Evolutionary conservation across 2,797 vertebrate genomes (phyloP).

Genomic region (Novumbra hubbsi): DNA sequence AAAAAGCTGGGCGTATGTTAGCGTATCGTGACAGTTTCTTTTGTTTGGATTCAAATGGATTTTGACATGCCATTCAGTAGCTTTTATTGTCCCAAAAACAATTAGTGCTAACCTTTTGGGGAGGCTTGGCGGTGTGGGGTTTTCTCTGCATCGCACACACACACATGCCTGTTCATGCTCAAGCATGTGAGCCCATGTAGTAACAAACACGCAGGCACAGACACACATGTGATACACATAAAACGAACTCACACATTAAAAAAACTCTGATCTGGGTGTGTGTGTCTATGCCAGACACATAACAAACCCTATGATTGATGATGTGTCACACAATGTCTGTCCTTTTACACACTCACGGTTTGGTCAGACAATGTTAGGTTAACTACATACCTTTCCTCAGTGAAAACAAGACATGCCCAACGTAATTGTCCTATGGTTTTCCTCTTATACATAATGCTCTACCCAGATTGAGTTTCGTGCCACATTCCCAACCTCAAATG

Average conservation of each 20-base stretch:
- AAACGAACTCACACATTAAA: too few relatives aligned
- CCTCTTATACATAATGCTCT: background rate
- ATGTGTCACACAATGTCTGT: constrained; percentile 12
- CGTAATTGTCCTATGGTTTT: background rate
- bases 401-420: background rate
- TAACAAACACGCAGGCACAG: background rate
- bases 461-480: background rate
- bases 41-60: background rate
- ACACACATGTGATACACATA: too few relatives aligned
- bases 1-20: background rate
- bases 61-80: constrained; percentile 19
- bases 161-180: background rate
- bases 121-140: background rate
- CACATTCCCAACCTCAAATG: background rate
- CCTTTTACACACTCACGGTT: constrained; percentile 18
- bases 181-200: too few relatives aligned
- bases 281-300: background rate
- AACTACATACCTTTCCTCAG: constrained; percentile 4
- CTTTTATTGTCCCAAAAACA: constrained; percentile 34
- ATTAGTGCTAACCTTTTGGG: constrained; percentile 11
- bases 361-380: constrained; percentile 23
- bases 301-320: background rate
- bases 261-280: too few relatives aligned
- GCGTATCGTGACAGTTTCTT: constrained; percentile 13
- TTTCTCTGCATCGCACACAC: background rate